A percentile compares a stretch with the other conserved stretches of the same genome.
Evolutionary conservation across 1,140 invertebrate genomes (phyloP).

Genomic region (Sitodiplosis mosellana): DNA sequence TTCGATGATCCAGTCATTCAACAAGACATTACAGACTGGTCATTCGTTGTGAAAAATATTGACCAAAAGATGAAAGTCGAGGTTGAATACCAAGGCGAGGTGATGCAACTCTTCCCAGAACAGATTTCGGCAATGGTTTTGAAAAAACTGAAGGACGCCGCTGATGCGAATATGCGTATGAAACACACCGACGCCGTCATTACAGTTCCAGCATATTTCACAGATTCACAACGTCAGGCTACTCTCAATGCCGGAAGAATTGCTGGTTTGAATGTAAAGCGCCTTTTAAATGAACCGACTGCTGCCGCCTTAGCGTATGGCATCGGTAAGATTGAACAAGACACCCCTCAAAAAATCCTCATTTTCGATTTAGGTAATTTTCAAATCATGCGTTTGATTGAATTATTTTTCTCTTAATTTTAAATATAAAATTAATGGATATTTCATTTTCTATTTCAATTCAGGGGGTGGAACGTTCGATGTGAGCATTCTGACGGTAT

Average conservation of each 20-base stretch:
- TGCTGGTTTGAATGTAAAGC: slow-evolving; percentile 34
- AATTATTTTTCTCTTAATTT: too few species aligned
- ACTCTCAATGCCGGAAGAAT: slow-evolving; percentile 32
- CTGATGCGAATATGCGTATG: slow-evolving; percentile 41
- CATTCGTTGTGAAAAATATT: not conserved
- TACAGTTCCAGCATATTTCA: slow-evolving; percentile 28
- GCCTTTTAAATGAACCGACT: slow-evolving; percentile 38
- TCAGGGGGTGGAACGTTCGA: slow-evolving; percentile 51
- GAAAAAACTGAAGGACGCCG: slow-evolving; percentile 53
- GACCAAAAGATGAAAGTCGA: not conserved
- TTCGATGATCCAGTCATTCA: slow-evolving; percentile 35
- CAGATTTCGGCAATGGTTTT: slow-evolving; percentile 44
- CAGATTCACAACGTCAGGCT: slow-evolving; percentile 22
- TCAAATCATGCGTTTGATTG: too few species aligned
- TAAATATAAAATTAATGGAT: slow-evolving; percentile 29
- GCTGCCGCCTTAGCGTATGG: slow-evolving; percentile 34
- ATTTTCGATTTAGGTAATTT: too few species aligned
- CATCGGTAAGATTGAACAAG: too few species aligned
- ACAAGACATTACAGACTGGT: not conserved
- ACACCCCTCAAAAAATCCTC: too few species aligned
- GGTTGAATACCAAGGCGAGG: slow-evolving; percentile 26
- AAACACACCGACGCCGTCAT: slow-evolving; percentile 34
- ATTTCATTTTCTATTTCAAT: slow-evolving; percentile 35
- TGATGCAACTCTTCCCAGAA: slow-evolving; percentile 32
- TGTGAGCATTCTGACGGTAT: slow-evolving; percentile 47